A percentile compares a stretch with the other conserved stretches of the same genome.
These are phyloP conservation scores for Salvator merianae DNA, from an alignment of 2,113 vertebrate genomes.

Conservation along the genomic window DNA sequence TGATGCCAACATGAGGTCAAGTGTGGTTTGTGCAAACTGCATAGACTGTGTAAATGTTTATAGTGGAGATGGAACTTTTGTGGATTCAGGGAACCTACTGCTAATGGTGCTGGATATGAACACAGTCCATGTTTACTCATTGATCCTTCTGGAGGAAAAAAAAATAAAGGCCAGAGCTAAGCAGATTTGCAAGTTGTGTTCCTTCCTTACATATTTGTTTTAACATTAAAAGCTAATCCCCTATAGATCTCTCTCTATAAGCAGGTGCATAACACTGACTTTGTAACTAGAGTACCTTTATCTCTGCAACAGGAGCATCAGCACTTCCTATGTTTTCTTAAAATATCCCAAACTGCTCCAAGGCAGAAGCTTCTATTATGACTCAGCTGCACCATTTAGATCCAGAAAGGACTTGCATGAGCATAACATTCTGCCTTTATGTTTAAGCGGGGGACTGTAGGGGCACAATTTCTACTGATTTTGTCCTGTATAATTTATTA, in stretches of 20 bases:
- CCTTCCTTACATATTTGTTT: neutral
- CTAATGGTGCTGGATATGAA: too few species aligned
- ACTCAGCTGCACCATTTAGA: neutral
- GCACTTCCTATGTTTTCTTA: neutral
- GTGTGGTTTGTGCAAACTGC: too few species aligned
- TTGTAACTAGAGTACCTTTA: neutral
- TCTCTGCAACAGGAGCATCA: neutral
- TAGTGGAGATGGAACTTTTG: too few species aligned
- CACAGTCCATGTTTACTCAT: too few species aligned
- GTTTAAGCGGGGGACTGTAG: too few species aligned
- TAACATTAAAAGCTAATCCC: neutral
- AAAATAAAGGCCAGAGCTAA: too few species aligned
- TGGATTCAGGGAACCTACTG: too few species aligned
- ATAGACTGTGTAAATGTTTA: too few species aligned
- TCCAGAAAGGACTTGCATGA: neutral
- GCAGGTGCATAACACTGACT: neutral
- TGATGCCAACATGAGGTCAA: too few species aligned
- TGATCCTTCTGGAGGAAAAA: too few species aligned
- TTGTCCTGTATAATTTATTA: neutral
- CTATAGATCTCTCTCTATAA: too few species aligned
- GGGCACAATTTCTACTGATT: neutral
- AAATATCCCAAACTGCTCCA: neutral
- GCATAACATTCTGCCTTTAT: neutral
- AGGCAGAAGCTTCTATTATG: neutral
- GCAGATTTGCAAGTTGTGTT: neutral